Evolutionary conservation across 1,140 invertebrate genomes (phyloP).

Genomic region (Nephila pilipes): DNA sequence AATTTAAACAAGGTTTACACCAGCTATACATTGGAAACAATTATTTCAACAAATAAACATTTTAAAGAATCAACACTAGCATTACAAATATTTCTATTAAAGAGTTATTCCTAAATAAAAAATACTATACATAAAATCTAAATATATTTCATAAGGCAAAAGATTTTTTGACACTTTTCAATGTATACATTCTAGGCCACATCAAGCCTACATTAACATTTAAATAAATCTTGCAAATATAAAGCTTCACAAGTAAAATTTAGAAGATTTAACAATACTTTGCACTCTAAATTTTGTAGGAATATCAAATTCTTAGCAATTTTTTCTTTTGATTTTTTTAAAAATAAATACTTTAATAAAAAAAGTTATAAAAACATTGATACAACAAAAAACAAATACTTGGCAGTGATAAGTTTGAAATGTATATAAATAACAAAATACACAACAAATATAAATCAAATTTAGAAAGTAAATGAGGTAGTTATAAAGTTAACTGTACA

Average conservation of each 20-base stretch:
- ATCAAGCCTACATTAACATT: neutral
- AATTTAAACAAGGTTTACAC: neutral
- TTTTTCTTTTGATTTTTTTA: slow-evolving; percentile 25
- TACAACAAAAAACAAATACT: neutral
- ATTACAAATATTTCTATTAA: neutral
- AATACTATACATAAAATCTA: neutral
- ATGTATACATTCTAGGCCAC: neutral
- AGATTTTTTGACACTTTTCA: neutral
- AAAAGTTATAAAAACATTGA: neutral
- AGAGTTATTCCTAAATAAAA: neutral
- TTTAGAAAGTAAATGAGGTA: slow-evolving; percentile 23
- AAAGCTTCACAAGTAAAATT: neutral
- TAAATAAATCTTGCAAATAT: neutral
- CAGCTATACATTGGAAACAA: neutral
- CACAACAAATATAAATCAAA: neutral
- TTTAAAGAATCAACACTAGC: neutral
- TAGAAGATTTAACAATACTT: neutral
- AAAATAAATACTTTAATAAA: too few relatives aligned
- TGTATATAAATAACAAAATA: neutral
- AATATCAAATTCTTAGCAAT: neutral
- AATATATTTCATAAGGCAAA: neutral
- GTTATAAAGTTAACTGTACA: neutral
- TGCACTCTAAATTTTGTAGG: neutral
- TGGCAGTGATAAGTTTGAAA: slow-evolving; percentile 13
- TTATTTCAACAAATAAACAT: neutral